Conservation (phyloP, 2,888 invertebrate species). For the Macropis europaea region DNA sequence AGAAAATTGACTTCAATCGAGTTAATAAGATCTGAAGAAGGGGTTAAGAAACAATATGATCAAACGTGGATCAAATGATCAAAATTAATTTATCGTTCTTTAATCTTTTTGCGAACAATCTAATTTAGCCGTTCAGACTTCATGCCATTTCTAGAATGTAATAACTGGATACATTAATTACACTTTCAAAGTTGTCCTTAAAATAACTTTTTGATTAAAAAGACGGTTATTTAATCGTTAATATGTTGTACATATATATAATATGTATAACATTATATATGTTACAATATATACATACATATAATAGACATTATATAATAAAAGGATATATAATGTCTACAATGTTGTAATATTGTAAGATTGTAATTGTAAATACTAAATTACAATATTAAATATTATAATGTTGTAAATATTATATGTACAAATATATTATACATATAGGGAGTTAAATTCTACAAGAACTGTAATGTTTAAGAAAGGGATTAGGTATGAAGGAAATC, state of each 20-base stretch:
- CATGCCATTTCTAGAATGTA: constrained; percentile 26
- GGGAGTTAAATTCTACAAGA: constrained; percentile 11
- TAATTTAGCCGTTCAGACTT: constrained; percentile 39
- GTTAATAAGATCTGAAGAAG: not conserved
- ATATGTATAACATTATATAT: constrained; percentile 4
- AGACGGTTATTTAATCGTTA: constrained; percentile 27
- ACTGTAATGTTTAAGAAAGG: constrained; percentile 3
- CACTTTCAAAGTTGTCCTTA: constrained; percentile 18
- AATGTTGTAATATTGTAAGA: too few relatives aligned
- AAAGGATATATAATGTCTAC: too few relatives aligned
- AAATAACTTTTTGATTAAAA: constrained; percentile 23
- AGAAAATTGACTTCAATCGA: constrained; percentile 2
- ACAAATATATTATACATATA: constrained; percentile 1
- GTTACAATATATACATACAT: not conserved
- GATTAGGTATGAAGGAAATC: constrained; percentile 21
- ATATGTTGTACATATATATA: not conserved
- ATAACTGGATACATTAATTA: constrained; percentile 23
- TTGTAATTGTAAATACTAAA: too few relatives aligned
- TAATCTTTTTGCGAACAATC: constrained; percentile 28
- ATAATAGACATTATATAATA: not conserved
- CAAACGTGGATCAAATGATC: constrained; percentile 20
- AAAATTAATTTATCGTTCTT: not conserved
- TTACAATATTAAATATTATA: too few relatives aligned
- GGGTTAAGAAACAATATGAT: constrained; percentile 14
- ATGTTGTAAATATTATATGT: too few relatives aligned